A percentile compares a stretch with the other conserved stretches of the same genome.
These are phyloP conservation scores for Parnassius glacialis DNA, from an alignment of 2,888 invertebrate species.

Conservation along the genomic window DNA sequence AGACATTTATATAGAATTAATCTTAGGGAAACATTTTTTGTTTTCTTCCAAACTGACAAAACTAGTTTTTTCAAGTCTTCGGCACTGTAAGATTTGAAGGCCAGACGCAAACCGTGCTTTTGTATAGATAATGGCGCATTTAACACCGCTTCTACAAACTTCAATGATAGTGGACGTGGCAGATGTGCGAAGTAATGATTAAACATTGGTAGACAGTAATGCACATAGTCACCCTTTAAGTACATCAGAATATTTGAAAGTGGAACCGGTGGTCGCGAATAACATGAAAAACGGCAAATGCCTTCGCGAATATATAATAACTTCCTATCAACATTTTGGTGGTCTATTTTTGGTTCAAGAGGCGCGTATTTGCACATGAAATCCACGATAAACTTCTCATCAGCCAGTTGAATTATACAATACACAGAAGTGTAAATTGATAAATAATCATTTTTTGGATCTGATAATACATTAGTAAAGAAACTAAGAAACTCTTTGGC, in stretches of 20 bases:
- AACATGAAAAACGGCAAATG: constrained; percentile 47
- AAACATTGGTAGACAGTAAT: constrained; percentile 48
- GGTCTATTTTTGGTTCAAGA: constrained; percentile 42
- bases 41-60: constrained; percentile 44
- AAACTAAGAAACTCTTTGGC: constrained; percentile 41
- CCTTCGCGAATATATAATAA: constrained; percentile 42
- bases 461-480: constrained; percentile 35
- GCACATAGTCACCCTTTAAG: constrained; percentile 53
- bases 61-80: constrained; percentile 42
- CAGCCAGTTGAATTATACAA: constrained; percentile 47
- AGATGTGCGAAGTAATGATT: constrained; percentile 45
- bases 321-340: constrained; percentile 35
- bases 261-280: constrained; percentile 51
- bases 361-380: constrained; percentile 49
- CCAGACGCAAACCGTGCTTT: constrained; percentile 54
- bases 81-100: constrained; percentile 47
- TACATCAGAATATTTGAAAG: constrained; percentile 40
- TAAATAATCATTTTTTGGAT: constrained; percentile 14
- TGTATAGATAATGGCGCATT: constrained; percentile 51
- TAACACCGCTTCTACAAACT: constrained; percentile 46
- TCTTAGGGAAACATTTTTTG: constrained; percentile 50
- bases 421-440: constrained; percentile 35
- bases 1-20: constrained; percentile 45
- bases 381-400: constrained; percentile 37
- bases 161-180: constrained; percentile 38